Conservation (phyloP, 2,888 invertebrate genomes). For the Cheilosia soror region DNA sequence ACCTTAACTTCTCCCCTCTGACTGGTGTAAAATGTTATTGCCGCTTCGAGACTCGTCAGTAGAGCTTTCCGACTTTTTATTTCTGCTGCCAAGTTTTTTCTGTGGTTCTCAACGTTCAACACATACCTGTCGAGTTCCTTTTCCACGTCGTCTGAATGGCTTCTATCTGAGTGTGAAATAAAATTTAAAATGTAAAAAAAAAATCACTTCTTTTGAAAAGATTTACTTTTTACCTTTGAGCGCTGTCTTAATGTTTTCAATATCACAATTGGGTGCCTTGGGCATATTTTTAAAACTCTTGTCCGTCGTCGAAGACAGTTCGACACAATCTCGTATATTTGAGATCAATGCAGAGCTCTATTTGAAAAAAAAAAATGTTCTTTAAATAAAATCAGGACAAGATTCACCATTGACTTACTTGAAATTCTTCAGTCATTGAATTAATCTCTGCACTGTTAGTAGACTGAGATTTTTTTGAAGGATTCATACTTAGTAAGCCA, state of each 20-base stretch:
- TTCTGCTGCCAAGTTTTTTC: constrained; percentile 91
- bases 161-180: constrained; percentile 87
- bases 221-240: constrained; percentile 88
- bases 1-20: constrained; percentile 97
- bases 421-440: constrained; percentile 80
- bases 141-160: constrained; percentile 93
- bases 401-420: constrained; percentile 72
- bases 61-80: constrained; percentile 92
- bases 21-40: constrained; percentile 93
- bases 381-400: background rate
- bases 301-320: constrained; percentile 90
- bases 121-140: constrained; percentile 94
- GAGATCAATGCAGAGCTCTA: constrained; percentile 89
- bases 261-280: constrained; percentile 87
- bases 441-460: constrained; percentile 74
- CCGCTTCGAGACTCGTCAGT: constrained; percentile 90
- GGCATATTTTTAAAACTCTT: constrained; percentile 85
- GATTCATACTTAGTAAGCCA: constrained; percentile 91
- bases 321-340: constrained; percentile 90
- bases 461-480: constrained; percentile 84
- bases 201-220: background rate
- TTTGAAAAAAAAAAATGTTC: constrained; percentile 79
- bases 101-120: constrained; percentile 91
- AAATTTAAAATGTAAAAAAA: constrained; percentile 53
- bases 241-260: constrained; percentile 90